These are phyloP conservation scores for Peromyscus maniculatus DNA, from an alignment of 2,113 vertebrate genomes.

Conservation along the genomic window DNA sequence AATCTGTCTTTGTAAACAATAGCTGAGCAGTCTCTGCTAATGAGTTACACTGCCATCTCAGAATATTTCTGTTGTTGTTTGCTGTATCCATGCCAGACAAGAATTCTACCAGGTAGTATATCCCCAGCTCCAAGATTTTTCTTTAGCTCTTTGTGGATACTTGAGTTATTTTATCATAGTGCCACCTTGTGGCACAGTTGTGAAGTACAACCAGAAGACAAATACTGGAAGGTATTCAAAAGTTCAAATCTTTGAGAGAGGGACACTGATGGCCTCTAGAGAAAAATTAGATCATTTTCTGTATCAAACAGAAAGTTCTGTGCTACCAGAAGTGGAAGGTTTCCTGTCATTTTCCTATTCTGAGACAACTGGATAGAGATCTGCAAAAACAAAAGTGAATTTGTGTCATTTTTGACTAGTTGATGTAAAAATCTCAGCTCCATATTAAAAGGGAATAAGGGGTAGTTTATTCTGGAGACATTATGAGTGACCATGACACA, in stretches of 20 bases:
- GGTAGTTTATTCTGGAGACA: background rate
- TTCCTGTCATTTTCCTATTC: background rate
- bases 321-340: background rate
- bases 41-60: background rate
- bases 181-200: background rate
- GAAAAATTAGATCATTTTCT: background rate
- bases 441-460: background rate
- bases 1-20: background rate
- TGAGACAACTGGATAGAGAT: background rate
- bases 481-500: too few species aligned
- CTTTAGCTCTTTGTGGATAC: background rate
- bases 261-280: background rate
- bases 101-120: background rate
- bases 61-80: too few species aligned
- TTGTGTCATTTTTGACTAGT: background rate
- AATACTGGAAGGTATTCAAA: background rate
- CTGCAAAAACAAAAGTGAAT: background rate
- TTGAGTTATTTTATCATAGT: background rate
- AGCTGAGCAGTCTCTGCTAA: background rate
- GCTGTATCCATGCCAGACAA: background rate
- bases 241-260: background rate
- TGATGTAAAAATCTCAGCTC: background rate
- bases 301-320: background rate
- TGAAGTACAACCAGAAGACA: background rate
- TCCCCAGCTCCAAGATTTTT: too few species aligned